phyloP scores from a whole-genome alignment of 2,113 vertebrate genomes.

The Malurus elegans region DNA sequence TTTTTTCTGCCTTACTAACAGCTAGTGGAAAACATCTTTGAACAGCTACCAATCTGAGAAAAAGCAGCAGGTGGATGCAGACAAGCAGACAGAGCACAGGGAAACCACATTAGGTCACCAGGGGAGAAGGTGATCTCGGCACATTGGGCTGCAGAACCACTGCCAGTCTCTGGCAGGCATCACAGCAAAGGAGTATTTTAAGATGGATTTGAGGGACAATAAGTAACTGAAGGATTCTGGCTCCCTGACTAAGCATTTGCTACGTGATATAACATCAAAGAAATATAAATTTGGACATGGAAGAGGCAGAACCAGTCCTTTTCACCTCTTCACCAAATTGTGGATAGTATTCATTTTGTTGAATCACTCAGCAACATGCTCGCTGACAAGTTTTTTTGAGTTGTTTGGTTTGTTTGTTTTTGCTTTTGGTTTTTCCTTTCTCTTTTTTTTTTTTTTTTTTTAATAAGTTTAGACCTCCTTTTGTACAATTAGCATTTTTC shows the following conservation, averaged over 20 bases:
- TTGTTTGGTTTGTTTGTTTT: not conserved
- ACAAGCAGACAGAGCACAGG: not conserved
- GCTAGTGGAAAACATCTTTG: not conserved
- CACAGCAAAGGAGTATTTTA: not conserved
- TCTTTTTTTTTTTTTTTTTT: not conserved
- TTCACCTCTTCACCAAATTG: not conserved
- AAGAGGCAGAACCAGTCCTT: not conserved
- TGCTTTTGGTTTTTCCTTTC: not conserved
- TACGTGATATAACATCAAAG: not conserved
- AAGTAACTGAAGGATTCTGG: not conserved
- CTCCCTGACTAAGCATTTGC: not conserved
- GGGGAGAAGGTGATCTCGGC: not conserved
- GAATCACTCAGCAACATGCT: not conserved
- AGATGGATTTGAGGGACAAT: not conserved
- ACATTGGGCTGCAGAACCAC: not conserved
- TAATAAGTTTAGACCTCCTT: constrained; percentile 68
- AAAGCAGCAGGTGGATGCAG: not conserved
- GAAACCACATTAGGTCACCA: not conserved
- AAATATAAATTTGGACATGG: not conserved
- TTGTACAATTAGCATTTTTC: constrained; percentile 80
- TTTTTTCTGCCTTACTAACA: not conserved
- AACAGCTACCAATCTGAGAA: not conserved
- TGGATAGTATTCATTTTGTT: not conserved
- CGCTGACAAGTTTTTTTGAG: not conserved
- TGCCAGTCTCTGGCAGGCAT: not conserved